Conservation (phyloP, 2,888 invertebrate genomes). For the Noctua pronuba region DNA sequence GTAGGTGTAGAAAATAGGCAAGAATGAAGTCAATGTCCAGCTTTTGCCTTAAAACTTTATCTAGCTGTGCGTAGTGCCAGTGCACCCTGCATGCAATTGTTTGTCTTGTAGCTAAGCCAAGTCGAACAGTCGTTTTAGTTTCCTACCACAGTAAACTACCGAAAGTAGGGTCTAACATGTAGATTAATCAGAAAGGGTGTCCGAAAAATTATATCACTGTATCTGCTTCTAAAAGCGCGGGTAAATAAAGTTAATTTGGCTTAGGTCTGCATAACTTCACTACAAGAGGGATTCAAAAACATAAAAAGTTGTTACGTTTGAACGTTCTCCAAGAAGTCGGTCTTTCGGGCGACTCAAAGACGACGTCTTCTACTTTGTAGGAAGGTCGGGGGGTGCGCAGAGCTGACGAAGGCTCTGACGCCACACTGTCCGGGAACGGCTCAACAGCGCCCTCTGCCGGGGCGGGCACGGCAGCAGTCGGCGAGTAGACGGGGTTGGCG, state of each 20-base stretch:
- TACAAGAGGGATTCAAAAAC: background rate
- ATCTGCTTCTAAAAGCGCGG: background rate
- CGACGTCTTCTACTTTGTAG: constrained; percentile 94
- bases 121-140: background rate
- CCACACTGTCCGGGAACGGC: constrained; percentile 61
- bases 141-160: background rate
- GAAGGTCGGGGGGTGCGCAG: constrained; percentile 89
- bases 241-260: background rate
- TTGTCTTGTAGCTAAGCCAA: background rate
- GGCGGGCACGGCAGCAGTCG: constrained; percentile 86
- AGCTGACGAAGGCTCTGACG: constrained; percentile 75
- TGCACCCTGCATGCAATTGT: background rate
- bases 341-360: constrained; percentile 91
- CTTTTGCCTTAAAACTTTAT: background rate
- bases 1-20: background rate
- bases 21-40: background rate
- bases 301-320: constrained; percentile 77
- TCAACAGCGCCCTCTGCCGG: constrained; percentile 66
- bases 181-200: background rate
- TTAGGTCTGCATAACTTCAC: background rate
- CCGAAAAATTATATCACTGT: background rate
- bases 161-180: background rate
- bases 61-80: no score
- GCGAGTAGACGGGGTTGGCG: constrained; percentile 96
- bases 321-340: constrained; percentile 86